Evolutionary conservation across 2,797 vertebrate species (phyloP), one percentile per base, ranked within the genome.

Genomic region (Crenuchus spilurus): DNA sequence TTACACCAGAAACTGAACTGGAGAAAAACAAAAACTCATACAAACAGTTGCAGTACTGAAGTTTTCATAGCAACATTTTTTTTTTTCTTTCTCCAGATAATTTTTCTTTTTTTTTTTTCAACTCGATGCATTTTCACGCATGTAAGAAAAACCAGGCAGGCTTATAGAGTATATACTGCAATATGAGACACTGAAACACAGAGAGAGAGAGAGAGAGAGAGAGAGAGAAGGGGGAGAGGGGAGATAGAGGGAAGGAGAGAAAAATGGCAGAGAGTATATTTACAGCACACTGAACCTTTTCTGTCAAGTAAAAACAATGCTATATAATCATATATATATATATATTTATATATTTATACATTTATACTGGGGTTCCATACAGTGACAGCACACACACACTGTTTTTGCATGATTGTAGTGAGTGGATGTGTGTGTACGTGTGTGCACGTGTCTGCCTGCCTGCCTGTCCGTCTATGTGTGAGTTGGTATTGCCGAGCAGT

Each of bases 261-360:
- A 65, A 69, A 69, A 80, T 72, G 67, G 51, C n/a, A 65, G 49
- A 71, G 39, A 71, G 84, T 88, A 88, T 92, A 93, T 94, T 91
- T 92, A 93, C 91, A 94, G 87, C 88, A 93, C 91, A 92, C 88
- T 86, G 83, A 89, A 91, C 85, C 69, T 78, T 84, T 90, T 88
- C 80, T 86, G 86, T 88, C 84, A 87, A 90, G 90, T 91, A 92
- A 90, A 93, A 92, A 93, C 87, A 90, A 92, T 88, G 89, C 90
- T 89, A 92, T 92, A 92, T 91, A 92, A 87, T 90, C 90, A 85
- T 91, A 90, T 91, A 90, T 92, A 90, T 92, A 90, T 92, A 88
- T 80, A 83, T 78, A 75, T 82, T 70, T 83, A 83, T 77, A 80
- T 80, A 85, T 87, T 82, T 88, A 87, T 89, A 91, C 89, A 89